A percentile compares a stretch with the other conserved stretches of the same genome.
These are phyloP conservation scores for Micropoecilia bifurca DNA, from an alignment of 2,797 vertebrate species.

Conservation along the genomic window DNA sequence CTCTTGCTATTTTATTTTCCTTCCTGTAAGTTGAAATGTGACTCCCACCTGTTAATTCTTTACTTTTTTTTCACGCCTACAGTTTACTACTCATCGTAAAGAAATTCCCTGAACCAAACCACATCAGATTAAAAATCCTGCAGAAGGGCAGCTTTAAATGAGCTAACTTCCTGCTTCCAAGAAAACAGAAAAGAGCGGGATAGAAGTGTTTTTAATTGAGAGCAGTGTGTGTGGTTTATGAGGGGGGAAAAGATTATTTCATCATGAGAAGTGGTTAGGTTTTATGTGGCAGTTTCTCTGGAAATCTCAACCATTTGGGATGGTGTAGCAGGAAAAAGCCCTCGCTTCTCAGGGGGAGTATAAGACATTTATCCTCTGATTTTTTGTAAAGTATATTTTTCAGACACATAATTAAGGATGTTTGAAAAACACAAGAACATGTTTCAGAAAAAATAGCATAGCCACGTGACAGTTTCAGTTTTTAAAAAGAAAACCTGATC, in stretches of 20 bases:
- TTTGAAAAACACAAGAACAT: background rate
- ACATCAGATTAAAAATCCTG: constrained; percentile 59
- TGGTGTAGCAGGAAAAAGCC: background rate
- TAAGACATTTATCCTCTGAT: background rate
- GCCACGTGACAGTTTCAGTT: background rate
- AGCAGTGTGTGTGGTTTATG: constrained; percentile 57
- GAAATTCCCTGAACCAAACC: constrained; percentile 61
- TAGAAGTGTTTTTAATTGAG: constrained; percentile 62
- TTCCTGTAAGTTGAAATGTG: background rate
- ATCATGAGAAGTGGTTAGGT: constrained; percentile 46
- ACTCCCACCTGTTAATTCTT: constrained; percentile 18
- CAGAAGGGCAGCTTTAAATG: constrained; percentile 54
- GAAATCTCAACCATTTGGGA: constrained; percentile 18
- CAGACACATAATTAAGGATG: background rate
- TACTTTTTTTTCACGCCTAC: constrained; percentile 17
- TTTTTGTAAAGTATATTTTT: background rate
- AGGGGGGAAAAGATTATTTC: constrained; percentile 48
- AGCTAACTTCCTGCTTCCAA: constrained; percentile 38
- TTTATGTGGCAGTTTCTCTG: constrained; percentile 59
- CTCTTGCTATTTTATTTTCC: background rate
- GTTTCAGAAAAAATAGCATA: background rate
- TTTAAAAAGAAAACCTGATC: background rate
- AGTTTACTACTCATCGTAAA: constrained; percentile 58
- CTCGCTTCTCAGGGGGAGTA: background rate
- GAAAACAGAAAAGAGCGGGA: constrained; percentile 35